Evolutionary conservation across 2,888 invertebrate species (phyloP), one percentile per base, ranked within the genome.

Genomic region (Campaea margaritaria): DNA sequence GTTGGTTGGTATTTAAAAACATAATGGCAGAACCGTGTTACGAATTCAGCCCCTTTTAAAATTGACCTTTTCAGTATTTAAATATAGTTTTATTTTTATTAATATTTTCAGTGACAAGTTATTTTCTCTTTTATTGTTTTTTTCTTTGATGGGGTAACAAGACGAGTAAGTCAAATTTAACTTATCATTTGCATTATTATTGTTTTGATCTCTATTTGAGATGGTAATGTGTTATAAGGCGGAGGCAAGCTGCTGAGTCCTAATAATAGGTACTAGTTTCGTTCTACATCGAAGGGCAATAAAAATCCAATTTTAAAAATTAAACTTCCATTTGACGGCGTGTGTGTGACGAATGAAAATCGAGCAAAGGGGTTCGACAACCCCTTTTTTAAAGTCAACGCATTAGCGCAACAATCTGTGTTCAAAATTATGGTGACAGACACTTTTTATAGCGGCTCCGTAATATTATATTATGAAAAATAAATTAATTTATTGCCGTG

Each of bases 291-390:
- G 78, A 78, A 79, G 75, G 66, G 81, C 80, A 85, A 89, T 91
- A 89, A 87, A 89, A 88, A 81, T 81, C 83, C 85, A 90, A 89
- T 90, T 90, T 89, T 74, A 85, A 89, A 88, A 87, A 86, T 87
- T 89, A 84, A 89, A 91, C 76, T 86, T 82, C 85, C 81, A 87
- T 89, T 89, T 87, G 87, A 81, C 88, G 80, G 74, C 88, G 88
- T 76, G 85, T 90, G 91, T 89, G 91, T 91, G 89, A 89, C 91
- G 86, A 91, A 91, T 87, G 80, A 75, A 80, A 83, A 80, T 79
- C 78, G 78, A 79, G 78, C 78, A 77, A 81, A 85, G 81, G 85
- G 90, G 87, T 79, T 83, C 82, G 78, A 78, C 83, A 85, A 87
- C 87, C 90, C 86, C 85, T 86, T 85, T 70, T 86, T 83, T 78